phyloP scores from a whole-genome alignment of 2,113 vertebrate genomes.

The Formicarius rufipectus region DNA sequence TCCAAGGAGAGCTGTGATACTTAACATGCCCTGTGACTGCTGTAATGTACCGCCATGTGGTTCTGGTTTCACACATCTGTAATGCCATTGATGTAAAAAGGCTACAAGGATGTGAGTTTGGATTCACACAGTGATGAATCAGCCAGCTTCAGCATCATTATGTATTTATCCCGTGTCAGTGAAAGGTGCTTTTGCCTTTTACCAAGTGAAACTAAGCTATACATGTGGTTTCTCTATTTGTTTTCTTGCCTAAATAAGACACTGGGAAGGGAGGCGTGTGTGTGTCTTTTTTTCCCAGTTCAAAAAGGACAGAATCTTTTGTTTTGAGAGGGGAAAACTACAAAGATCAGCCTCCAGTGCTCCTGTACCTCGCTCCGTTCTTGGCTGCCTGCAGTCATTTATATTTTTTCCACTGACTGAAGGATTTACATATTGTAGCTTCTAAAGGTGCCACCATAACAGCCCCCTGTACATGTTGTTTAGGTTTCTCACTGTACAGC shows the following conservation, averaged over 20 bases:
- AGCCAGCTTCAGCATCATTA: background rate
- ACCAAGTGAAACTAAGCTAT: background rate
- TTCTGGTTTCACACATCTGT: background rate
- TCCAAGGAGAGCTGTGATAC: background rate
- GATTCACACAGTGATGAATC: background rate
- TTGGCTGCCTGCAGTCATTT: background rate
- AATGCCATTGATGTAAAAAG: background rate
- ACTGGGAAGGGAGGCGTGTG: background rate
- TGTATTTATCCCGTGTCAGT: background rate
- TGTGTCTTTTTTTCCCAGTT: background rate
- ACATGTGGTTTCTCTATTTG: background rate
- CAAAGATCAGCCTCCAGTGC: background rate
- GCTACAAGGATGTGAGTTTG: background rate
- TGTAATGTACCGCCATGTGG: background rate
- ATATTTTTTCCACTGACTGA: background rate
- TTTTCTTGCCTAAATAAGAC: background rate
- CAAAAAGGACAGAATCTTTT: background rate
- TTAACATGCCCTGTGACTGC: background rate
- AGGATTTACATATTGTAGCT: background rate
- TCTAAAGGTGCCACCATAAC: background rate
- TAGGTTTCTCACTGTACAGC: background rate
- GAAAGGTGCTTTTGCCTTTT: background rate
- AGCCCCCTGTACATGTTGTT: background rate
- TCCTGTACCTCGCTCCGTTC: background rate
- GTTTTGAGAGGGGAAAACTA: background rate